Conservation (phyloP, 2,888 invertebrate species). For the Willowsia nigromaculata region DNA sequence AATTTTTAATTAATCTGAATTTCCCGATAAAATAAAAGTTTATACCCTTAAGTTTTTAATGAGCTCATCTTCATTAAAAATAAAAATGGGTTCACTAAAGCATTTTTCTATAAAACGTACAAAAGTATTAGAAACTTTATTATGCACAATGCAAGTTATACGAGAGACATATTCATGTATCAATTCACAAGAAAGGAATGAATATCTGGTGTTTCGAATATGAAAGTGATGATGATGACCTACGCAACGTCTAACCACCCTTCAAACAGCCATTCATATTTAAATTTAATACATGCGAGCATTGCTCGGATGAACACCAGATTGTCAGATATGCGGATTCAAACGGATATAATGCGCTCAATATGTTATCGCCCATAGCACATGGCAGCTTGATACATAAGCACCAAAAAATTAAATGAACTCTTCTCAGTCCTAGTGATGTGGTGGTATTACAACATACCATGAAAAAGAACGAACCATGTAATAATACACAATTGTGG, state of each 20-base stretch:
- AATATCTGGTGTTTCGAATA: background rate
- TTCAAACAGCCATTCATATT: constrained; percentile 37
- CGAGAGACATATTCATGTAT: no score
- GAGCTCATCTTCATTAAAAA: no score
- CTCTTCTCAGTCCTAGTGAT: background rate
- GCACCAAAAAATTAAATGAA: constrained; percentile 7
- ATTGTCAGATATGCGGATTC: constrained; percentile 44
- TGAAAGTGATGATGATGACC: constrained; percentile 13
- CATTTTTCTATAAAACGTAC: no score
- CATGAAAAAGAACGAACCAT: constrained; percentile 7
- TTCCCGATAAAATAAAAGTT: no score
- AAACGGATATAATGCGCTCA: constrained; percentile 4
- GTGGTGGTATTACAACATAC: background rate
- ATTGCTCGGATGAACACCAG: constrained; percentile 51
- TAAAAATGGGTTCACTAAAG: no score
- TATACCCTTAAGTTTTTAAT: no score
- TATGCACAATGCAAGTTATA: no score
- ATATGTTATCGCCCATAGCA: constrained; percentile 25
- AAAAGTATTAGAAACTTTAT: no score
- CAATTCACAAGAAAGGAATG: no score
- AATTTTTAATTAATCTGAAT: no score
- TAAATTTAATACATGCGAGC: constrained; percentile 43
- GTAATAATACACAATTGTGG: constrained; percentile 22
- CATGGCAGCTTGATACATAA: background rate
- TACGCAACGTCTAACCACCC: background rate